Base-by-base conservation (phyloP, 37 sponge, comb jelly and placozoan species). In the Diacarnus erythraeanus region DNA sequence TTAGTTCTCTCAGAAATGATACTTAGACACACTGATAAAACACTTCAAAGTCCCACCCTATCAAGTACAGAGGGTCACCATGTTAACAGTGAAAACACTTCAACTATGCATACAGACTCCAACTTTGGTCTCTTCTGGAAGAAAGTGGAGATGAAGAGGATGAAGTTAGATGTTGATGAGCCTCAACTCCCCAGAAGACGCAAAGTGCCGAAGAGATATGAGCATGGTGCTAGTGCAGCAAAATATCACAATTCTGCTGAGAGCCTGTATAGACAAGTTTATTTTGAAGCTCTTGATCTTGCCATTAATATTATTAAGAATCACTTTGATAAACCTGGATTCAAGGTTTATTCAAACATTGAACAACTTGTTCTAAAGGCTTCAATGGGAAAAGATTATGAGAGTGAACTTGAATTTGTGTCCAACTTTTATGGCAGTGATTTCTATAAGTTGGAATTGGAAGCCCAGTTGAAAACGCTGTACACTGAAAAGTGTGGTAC, bases 41-140 rank as follows among this genome's bases (percentile, higher is more conserved):
- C 92, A 27, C 65, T 92, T 42, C 87, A 91, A 59, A n/a, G 82
- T 40, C 80, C 91, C 29, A 44, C 80, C 51, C 72, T 91, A 10
- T 91, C 92, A 59, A 77, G 81, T 38, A 58, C 77, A 38, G 93
- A 88, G 88, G 93, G 93, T 40, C 93, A 92, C 92, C 57, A 84
- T 71, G 72, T 77, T 92, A 33, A 92, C 89, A 38, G 71, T 81
- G 2, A 80, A 80, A 37, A 88, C 89, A 26, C 85, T 92, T 38
- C 33, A 88, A 77, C n/a, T 42, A 56, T 92, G 77, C 33, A 78
- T 38, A 68, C 65, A 27, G 85, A 88, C 30, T 41, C 34, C 31
- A 65, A 83, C 71, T 86, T 86, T 72, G 83, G 83, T 78, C 40
- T 86, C 61, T n/a, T n/a, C n/a, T n/a, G n/a, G n/a, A n/a, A n/a